Base-by-base conservation (phyloP, 2,113 vertebrate species). In the Neotoma lepida region DNA sequence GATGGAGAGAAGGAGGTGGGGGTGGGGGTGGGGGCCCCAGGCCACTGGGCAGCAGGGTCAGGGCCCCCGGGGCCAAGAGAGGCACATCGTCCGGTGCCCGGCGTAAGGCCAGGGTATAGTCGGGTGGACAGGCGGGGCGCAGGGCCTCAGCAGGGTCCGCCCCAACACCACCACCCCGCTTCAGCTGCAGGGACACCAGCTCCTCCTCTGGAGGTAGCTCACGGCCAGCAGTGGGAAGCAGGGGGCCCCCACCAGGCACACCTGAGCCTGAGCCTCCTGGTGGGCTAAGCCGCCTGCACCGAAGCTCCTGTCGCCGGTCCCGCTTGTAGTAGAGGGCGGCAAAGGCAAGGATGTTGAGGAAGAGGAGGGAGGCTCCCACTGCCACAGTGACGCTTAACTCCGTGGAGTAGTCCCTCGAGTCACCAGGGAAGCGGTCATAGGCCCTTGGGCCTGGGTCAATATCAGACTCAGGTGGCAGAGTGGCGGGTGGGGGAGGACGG, bases 311-410 rank as follows among this genome's bases (percentile, higher is more conserved):
- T 1, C 99, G 97, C 96, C 99, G 99, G 98, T 99, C 99, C 30
- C 99, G 98, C 97, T 99, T 99, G 98, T 99, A 99, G 98, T 99
- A 99, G 77, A 99, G 99, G 30, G 99, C 99, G 0, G 99, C 99
- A 15, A 99, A 99, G 92, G 99, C 99, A 71, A 99, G 97, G 97
- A 99, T 99, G 98, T 99, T 99, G 97, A 99, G 99, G 97, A 99
- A 99, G 89, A 99, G 99, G 9, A 99, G 98, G 4, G 99, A 99
- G 15, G 99, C 99, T 0, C 99, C 99, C 54, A 99, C 99, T 0
- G 99, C 99, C 49, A 99, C 99, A 0, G 99, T 99, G 89, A 99
- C 99, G 14, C 99, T 99, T 39, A 99, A 97, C 97, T 99, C 99
- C 0, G 99, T 99, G 86, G 99, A 99, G 96, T 99, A 99, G 98